Percentiles rank a stretch among this genome's conserved stretches.
Evolutionary conservation across 2,797 vertebrate genomes (phyloP).

Genomic region (Ctenopoma multispine): DNA sequence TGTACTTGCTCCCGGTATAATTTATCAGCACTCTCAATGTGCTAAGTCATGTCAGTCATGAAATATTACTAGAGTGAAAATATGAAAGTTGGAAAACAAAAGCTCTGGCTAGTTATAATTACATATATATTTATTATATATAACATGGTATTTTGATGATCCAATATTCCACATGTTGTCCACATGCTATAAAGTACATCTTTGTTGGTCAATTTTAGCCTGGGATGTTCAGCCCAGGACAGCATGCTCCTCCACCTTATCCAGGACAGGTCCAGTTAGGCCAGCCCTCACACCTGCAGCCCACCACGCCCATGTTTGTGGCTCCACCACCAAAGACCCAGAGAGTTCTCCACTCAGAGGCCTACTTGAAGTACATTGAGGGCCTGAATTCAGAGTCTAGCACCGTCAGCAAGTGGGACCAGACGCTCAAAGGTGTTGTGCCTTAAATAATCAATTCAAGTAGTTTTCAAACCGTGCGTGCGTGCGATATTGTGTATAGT

Average conservation of each 20-base stretch:
- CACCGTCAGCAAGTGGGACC: constrained; percentile 98
- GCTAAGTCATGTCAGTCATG: background rate
- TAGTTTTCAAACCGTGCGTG: background rate
- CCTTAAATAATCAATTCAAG: background rate
- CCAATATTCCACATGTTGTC: background rate
- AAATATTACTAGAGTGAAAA: background rate
- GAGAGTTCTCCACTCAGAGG: constrained; percentile 96
- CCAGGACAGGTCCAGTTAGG: constrained; percentile 89
- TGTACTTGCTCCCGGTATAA: background rate
- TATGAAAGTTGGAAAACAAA: too few relatives aligned
- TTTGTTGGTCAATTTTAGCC: constrained; percentile 80
- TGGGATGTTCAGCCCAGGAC: constrained; percentile 91
- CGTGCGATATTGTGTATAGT: background rate
- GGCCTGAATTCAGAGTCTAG: constrained; percentile 93
- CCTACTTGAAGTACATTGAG: constrained; percentile 98
- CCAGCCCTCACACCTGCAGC: constrained; percentile 91
- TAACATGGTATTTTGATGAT: background rate
- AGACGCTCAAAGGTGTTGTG: constrained; percentile 92
- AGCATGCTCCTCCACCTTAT: constrained; percentile 96
- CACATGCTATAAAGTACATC: background rate
- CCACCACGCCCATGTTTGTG: constrained; percentile 94
- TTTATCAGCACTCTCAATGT: background rate
- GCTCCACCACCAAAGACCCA: constrained; percentile 98
- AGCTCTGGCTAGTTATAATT: background rate
- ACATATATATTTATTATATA: background rate